phyloP scores from a whole-genome alignment of 2,113 vertebrate genomes.

The Toxotes jaculatrix region DNA sequence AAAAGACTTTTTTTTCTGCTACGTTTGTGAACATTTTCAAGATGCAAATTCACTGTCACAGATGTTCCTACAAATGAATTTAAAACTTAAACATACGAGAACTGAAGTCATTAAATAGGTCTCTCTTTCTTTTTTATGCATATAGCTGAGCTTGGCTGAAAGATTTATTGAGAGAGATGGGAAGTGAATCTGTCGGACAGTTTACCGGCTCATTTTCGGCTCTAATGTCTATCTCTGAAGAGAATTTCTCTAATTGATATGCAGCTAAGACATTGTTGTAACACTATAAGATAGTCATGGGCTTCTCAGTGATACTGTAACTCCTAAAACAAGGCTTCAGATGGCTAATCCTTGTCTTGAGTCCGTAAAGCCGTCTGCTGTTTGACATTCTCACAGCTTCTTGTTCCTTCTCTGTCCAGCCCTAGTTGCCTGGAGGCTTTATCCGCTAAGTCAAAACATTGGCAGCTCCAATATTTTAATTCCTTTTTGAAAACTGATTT shows the following conservation, averaged over 20 bases:
- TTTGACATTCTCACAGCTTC: constrained; percentile 75
- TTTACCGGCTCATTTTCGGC: constrained; percentile 36
- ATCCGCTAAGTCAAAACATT: constrained; percentile 81
- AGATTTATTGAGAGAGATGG: constrained; percentile 9
- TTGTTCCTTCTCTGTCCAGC: constrained; percentile 45
- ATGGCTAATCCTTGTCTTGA: constrained; percentile 67
- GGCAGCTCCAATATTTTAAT: constrained; percentile 74
- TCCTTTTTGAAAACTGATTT: constrained; percentile 62
- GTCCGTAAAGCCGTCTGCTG: constrained; percentile 67
- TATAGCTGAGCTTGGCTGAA: constrained; percentile 18
- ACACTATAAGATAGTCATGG: constrained; percentile 45
- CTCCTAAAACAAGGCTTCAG: constrained; percentile 62
- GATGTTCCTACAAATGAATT: constrained; percentile 35
- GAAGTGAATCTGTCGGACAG: constrained; percentile 1
- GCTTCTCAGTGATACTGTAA: constrained; percentile 47
- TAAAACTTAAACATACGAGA: constrained; percentile 17
- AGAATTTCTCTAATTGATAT: constrained; percentile 52
- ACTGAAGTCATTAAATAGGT: constrained; percentile 11
- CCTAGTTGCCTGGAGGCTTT: constrained; percentile 70
- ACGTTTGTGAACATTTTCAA: constrained; percentile 4
- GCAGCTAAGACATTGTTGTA: constrained; percentile 50
- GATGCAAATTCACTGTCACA: constrained; percentile 28
- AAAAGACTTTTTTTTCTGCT: constrained; percentile 6
- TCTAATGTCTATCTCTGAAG: constrained; percentile 17
- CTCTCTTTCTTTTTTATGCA: constrained; percentile 1